These are phyloP conservation scores for Smittia aterrima DNA, from an alignment of 2,888 invertebrate species.

Conservation along the genomic window DNA sequence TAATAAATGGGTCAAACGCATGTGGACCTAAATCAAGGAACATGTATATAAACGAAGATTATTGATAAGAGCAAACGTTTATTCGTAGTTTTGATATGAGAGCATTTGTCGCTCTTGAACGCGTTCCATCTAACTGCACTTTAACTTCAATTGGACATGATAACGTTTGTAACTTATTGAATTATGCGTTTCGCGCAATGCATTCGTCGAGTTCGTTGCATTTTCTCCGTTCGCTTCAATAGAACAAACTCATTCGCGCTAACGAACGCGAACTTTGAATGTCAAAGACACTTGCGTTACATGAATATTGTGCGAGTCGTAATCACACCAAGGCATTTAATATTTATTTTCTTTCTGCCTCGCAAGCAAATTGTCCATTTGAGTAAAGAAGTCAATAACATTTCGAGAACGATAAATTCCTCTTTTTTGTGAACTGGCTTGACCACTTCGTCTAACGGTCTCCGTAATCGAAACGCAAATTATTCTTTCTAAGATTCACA, in stretches of 20 bases:
- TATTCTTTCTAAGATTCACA: no score
- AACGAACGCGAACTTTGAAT: slow-evolving; percentile 24
- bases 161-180: slow-evolving; percentile 9
- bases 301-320: slow-evolving; percentile 3
- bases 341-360: slow-evolving; percentile 14
- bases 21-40: background rate
- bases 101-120: no score
- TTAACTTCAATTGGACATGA: background rate
- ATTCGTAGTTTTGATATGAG: no score
- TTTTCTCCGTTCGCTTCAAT: background rate
- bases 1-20: background rate
- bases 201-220: background rate
- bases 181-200: slow-evolving; percentile 25
- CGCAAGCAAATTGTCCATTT: slow-evolving; percentile 25
- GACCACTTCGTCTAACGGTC: slow-evolving; percentile 17
- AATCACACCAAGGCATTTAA: background rate
- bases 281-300: slow-evolving; percentile 31
- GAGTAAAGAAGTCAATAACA: slow-evolving; percentile 31
- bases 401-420: background rate
- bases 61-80: no score
- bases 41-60: no score
- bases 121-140: no score
- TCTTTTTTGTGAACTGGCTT: background rate
- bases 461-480: no score
- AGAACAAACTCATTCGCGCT: background rate